These are phyloP conservation scores for Babylonia areolata DNA, from an alignment of 1,140 invertebrate genomes.

Conservation along the genomic window DNA sequence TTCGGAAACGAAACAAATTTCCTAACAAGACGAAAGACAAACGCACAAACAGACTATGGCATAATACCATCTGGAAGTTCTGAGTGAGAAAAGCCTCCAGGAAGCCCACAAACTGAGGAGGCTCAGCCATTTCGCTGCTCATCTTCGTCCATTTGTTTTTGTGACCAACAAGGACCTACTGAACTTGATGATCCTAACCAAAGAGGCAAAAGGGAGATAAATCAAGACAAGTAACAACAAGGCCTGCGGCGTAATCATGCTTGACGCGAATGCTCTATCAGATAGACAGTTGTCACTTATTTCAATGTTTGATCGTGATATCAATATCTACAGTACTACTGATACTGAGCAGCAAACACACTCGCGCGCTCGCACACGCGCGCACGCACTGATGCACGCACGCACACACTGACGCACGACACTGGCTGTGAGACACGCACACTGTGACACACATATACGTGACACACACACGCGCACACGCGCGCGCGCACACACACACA, in stretches of 20 bases:
- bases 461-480: background rate
- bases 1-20: background rate
- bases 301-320: background rate
- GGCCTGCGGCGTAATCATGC: background rate
- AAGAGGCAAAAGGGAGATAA: background rate
- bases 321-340: background rate
- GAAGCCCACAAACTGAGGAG: background rate
- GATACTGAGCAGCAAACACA: too few species aligned
- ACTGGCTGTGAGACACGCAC: too few species aligned
- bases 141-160: constrained; percentile 26
- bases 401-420: too few species aligned
- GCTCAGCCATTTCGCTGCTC: background rate
- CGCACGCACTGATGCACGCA: background rate
- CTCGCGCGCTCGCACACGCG: background rate
- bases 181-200: background rate
- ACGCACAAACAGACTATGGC: background rate
- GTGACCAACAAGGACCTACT: background rate
- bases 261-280: too few species aligned
- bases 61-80: constrained; percentile 20
- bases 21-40: background rate
- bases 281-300: too few species aligned
- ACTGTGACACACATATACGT: too few species aligned
- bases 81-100: constrained; percentile 11
- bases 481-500: constrained; percentile 5
- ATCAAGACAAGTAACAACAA: background rate